Evolutionary conservation across 2,888 invertebrate genomes (phyloP).

Genomic region (Nomada ruficornis): DNA sequence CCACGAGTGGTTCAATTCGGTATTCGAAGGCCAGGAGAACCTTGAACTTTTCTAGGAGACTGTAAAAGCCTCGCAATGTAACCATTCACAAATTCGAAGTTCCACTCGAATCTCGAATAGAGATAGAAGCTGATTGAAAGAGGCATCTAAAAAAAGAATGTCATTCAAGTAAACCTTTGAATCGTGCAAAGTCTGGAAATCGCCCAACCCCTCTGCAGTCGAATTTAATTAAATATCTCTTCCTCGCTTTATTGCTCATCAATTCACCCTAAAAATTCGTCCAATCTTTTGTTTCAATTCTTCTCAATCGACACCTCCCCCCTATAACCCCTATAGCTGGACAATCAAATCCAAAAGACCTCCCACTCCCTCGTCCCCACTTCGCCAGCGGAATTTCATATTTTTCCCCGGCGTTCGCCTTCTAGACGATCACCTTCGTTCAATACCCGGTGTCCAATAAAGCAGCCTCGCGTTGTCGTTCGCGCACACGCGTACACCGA

Average conservation of each 20-base stretch:
- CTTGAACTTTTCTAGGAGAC: neutral
- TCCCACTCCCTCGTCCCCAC: no score
- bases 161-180: neutral
- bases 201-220: no score
- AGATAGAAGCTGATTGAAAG: no score
- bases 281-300: neutral
- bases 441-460: conserved; percentile 78
- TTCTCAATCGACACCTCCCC: conserved; percentile 3
- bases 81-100: no score
- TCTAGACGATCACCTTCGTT: conserved; percentile 77
- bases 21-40: neutral
- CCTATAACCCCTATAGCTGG: no score
- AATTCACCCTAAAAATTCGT: no score
- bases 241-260: no score
- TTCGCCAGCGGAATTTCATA: conserved; percentile 62
- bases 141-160: neutral
- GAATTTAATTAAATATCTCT: no score
- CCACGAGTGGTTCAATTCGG: neutral
- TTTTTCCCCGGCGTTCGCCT: conserved; percentile 62
- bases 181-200: neutral
- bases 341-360: no score
- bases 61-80: neutral
- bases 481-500: conserved; percentile 15
- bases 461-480: conserved; percentile 52
- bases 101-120: no score